A percentile compares a stretch with the other conserved stretches of the same genome.
These are phyloP conservation scores for Gari tellinella DNA, from an alignment of 2,888 invertebrate genomes.

Conservation along the genomic window DNA sequence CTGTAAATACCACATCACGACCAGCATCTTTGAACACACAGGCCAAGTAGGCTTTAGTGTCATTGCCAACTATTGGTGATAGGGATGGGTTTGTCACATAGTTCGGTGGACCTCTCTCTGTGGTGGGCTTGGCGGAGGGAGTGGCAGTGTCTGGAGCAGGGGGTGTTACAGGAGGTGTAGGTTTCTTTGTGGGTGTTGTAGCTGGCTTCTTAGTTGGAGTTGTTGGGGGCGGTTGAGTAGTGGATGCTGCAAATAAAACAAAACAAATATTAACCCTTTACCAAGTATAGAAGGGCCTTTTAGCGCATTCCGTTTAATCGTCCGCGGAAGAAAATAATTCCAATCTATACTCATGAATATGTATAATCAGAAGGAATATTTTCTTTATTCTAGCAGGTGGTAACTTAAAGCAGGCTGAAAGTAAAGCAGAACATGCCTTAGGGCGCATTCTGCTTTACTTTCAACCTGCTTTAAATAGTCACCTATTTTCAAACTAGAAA, in stretches of 20 bases:
- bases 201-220: slow-evolving; percentile 46
- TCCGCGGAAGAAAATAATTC: too few species aligned
- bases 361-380: too few species aligned
- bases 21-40: slow-evolving; percentile 51
- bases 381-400: too few species aligned
- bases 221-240: slow-evolving; percentile 34
- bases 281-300: too few species aligned
- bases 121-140: slow-evolving; percentile 44
- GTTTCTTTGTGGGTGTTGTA: slow-evolving; percentile 41
- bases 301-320: too few species aligned
- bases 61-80: slow-evolving; percentile 41
- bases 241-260: slow-evolving; percentile 16
- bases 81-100: slow-evolving; percentile 50
- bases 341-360: too few species aligned
- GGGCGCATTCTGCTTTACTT: too few species aligned
- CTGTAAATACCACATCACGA: slow-evolving; percentile 45
- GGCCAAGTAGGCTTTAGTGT: slow-evolving; percentile 58
- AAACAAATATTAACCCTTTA: too few species aligned
- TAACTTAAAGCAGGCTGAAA: too few species aligned
- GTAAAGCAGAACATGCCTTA: too few species aligned
- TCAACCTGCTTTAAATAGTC: too few species aligned
- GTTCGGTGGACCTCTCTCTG: slow-evolving; percentile 49
- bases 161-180: slow-evolving; percentile 44
- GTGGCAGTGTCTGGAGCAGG: slow-evolving; percentile 43
- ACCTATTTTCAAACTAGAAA: too few species aligned